A percentile compares a stretch with the other conserved stretches of the same genome.
Evolutionary conservation across 2,113 vertebrate species (phyloP).

Genomic region (Tachycineta bicolor): DNA sequence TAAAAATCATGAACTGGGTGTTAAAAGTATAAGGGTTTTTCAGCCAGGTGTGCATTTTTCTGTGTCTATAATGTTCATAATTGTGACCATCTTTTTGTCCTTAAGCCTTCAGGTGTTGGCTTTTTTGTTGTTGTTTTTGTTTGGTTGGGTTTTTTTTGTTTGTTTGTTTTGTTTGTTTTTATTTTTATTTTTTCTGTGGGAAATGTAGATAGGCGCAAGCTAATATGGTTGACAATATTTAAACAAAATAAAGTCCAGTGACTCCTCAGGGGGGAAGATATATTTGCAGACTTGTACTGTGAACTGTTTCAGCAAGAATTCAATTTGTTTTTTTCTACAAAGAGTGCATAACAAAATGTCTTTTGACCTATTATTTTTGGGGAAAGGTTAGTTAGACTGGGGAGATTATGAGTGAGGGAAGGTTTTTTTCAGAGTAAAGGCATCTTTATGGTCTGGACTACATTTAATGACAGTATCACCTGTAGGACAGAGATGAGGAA

Average conservation of each 20-base stretch:
- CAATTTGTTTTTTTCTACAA: not conserved
- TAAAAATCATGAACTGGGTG: not conserved
- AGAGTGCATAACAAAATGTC: not conserved
- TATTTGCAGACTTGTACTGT: not conserved
- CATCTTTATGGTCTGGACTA: not conserved
- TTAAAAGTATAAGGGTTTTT: fast-evolving
- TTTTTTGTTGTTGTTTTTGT: not conserved
- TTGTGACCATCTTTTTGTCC: not conserved
- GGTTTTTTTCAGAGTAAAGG: not conserved
- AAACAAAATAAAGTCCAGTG: not conserved
- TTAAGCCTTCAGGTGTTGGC: not conserved
- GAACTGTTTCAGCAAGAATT: not conserved
- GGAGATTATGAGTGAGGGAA: not conserved
- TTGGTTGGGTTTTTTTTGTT: not conserved
- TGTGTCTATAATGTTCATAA: not conserved
- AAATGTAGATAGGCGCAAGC: not conserved
- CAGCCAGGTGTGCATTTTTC: not conserved
- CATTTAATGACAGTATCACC: not conserved
- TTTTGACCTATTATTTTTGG: fast-evolving
- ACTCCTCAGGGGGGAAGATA: fast-evolving
- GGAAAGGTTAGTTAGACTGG: not conserved
- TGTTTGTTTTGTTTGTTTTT: not conserved
- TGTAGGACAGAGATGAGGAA: not conserved
- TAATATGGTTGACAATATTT: not conserved
- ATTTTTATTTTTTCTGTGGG: not conserved